Percentiles rank a stretch among this genome's conserved stretches.
These are phyloP conservation scores for Takifugu rubripes DNA, from an alignment of 2,797 vertebrate genomes.

Conservation along the genomic window DNA sequence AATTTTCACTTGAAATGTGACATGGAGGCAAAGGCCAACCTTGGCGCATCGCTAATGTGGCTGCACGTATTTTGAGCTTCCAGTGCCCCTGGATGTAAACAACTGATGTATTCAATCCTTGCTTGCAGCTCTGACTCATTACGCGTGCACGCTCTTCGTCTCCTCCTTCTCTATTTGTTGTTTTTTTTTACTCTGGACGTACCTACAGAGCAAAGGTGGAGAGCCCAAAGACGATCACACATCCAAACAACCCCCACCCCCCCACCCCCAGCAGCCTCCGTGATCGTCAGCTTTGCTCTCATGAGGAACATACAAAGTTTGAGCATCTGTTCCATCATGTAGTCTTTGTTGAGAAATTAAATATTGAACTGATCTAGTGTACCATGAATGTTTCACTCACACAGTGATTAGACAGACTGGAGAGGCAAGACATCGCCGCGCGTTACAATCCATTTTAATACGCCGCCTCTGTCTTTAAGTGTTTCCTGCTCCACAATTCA, in stretches of 20 bases:
- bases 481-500: slow-evolving; percentile 42
- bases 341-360: slow-evolving; percentile 78
- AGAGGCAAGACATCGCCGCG: slow-evolving; percentile 61
- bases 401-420: slow-evolving; percentile 72
- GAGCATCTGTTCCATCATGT: slow-evolving; percentile 77
- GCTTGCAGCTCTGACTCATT: slow-evolving; percentile 52
- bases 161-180: slow-evolving; percentile 39
- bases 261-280: slow-evolving; percentile 37
- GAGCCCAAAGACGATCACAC: slow-evolving; percentile 50
- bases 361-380: slow-evolving; percentile 78
- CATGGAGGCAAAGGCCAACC: slow-evolving; percentile 70
- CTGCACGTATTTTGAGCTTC: slow-evolving; percentile 55
- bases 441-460: slow-evolving; percentile 61
- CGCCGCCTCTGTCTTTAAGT: slow-evolving; percentile 50
- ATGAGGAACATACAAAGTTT: slow-evolving; percentile 72
- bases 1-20: slow-evolving; percentile 73
- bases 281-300: slow-evolving; percentile 68
- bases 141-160: slow-evolving; percentile 45
- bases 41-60: slow-evolving; percentile 63
- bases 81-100: slow-evolving; percentile 70
- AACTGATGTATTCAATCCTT: slow-evolving; percentile 59
- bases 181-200: slow-evolving; percentile 36
- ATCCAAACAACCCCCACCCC: slow-evolving; percentile 39
- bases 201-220: slow-evolving; percentile 55
- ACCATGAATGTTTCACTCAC: slow-evolving; percentile 78